phyloP scores from a whole-genome alignment of 2,888 invertebrate genomes.

The Keiferia lycopersicella region DNA sequence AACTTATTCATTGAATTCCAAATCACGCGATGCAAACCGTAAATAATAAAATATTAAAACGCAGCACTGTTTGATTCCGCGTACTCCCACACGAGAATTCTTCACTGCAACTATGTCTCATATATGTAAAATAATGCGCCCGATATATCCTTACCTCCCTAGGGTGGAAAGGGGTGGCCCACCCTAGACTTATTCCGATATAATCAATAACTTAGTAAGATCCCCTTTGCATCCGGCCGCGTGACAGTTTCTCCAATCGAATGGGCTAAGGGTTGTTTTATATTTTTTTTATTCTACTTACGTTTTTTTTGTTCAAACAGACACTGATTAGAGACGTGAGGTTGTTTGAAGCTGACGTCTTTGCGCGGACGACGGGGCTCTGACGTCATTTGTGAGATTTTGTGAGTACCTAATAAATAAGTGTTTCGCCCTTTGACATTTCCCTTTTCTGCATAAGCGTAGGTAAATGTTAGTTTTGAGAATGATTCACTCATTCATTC shows the following conservation, averaged over 20 bases:
- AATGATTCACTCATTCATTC: constrained; percentile 1
- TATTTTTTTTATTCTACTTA: constrained; percentile 36
- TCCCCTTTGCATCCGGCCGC: constrained; percentile 80
- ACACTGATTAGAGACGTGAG: constrained; percentile 72
- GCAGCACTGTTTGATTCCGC: constrained; percentile 13
- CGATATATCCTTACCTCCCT: constrained; percentile 72
- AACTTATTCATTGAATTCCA: not conserved
- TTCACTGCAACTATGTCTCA: constrained; percentile 76
- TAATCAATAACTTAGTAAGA: constrained; percentile 82
- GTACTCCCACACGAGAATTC: constrained; percentile 44
- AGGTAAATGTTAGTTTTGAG: constrained; percentile 33
- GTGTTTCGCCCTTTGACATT: constrained; percentile 56
- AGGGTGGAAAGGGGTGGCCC: constrained; percentile 52
- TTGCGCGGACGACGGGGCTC: constrained; percentile 64
- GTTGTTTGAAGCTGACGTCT: constrained; percentile 70
- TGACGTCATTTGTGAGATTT: constrained; percentile 44
- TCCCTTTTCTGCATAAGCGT: constrained; percentile 50
- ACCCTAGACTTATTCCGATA: constrained; percentile 80
- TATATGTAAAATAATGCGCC: constrained; percentile 81
- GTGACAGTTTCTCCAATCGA: constrained; percentile 78
- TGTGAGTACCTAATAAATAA: constrained; percentile 58
- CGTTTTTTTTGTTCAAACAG: constrained; percentile 74
- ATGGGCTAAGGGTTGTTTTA: constrained; percentile 67
- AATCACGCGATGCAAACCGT: not conserved
- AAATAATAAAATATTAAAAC: constrained; percentile 20